Evolutionary conservation across 2,888 invertebrate genomes (phyloP), one percentile per base, ranked within the genome.

Genomic region (Drosophila merina): DNA sequence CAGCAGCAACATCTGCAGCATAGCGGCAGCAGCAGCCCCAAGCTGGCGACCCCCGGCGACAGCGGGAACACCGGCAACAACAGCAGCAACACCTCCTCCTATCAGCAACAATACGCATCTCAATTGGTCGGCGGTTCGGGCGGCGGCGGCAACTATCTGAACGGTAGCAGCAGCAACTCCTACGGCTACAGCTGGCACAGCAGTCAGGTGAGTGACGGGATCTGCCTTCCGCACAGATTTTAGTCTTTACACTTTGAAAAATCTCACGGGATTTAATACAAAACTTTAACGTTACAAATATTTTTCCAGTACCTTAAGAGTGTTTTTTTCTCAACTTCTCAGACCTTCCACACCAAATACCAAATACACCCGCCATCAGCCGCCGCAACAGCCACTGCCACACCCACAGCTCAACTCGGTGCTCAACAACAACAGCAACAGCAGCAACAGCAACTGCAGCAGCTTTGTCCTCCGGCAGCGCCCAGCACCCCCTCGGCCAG

Each of bases 131-230:
- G 68, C 74, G 75, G 77, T 75, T 70, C 87, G 42, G 68, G 72
- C 73, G 69, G 78, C 73, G 69, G 78, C 63, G 81, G 76, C 44
- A 44, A 44, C 72, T 88, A 80, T 74, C 81, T 88, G 14, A 85
- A 89, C 74, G 84, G 77, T 80, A 81, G 85, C 70, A 71, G 76
- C 76, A 76, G 62, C 76, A 74, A 51, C 71, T 67, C 76, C 69
- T 91, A 91, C 68, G 88, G 87, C 76, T 91, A 91, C 79, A 90
- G 89, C 77, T 92, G 92, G 92, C 92, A 89, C 66, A 90, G 86
- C 79, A 89, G 89, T 84, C 92, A 92, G 91, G 92, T 91, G 76
- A 91, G 90, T 44, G 42, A 28, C 26, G 36, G 6, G 36, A 36
- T 12, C 12, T 36, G n/a, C 36, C 12, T n/a, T 12, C n/a, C 36